Percentiles rank a stretch among this genome's conserved stretches.
Evolutionary conservation across 2,113 vertebrate genomes (phyloP).

Genomic region (Lepisosteus osseus): DNA sequence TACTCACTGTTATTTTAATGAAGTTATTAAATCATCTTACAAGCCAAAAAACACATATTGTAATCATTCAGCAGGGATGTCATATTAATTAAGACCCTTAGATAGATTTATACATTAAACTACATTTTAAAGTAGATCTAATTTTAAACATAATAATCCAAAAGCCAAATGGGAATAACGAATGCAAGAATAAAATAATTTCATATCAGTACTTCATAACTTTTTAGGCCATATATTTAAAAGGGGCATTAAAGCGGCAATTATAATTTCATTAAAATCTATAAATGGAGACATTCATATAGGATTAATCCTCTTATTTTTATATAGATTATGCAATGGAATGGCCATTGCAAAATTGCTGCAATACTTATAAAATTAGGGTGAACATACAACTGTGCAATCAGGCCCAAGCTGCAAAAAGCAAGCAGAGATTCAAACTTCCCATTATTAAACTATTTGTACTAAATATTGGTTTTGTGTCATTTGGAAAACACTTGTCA

Average conservation of each 20-base stretch:
- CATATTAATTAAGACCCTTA: constrained; percentile 58
- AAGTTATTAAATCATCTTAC: constrained; percentile 42
- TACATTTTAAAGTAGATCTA: constrained; percentile 57
- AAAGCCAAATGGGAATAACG: constrained; percentile 62
- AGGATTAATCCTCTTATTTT: constrained; percentile 53
- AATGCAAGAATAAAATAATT: constrained; percentile 70
- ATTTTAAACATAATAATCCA: constrained; percentile 66
- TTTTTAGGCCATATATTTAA: constrained; percentile 55
- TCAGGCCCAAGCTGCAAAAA: no score
- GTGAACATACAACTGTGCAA: no score
- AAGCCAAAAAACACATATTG: constrained; percentile 34
- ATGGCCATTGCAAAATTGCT: constrained; percentile 18
- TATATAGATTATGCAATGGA: constrained; percentile 6
- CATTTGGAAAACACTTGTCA: no score
- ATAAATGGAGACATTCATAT: constrained; percentile 69
- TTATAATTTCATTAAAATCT: constrained; percentile 73
- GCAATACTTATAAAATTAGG: constrained; percentile 1
- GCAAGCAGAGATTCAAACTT: no score
- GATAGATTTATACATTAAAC: constrained; percentile 57
- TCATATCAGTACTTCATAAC: constrained; percentile 61
- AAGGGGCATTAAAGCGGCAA: constrained; percentile 62
- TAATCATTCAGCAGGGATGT: constrained; percentile 38
- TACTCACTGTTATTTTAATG: constrained; percentile 19
- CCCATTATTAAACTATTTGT: no score
- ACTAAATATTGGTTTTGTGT: no score